These are phyloP conservation scores for Syngnathus floridae DNA, from an alignment of 2,113 vertebrate genomes.

Conservation along the genomic window DNA sequence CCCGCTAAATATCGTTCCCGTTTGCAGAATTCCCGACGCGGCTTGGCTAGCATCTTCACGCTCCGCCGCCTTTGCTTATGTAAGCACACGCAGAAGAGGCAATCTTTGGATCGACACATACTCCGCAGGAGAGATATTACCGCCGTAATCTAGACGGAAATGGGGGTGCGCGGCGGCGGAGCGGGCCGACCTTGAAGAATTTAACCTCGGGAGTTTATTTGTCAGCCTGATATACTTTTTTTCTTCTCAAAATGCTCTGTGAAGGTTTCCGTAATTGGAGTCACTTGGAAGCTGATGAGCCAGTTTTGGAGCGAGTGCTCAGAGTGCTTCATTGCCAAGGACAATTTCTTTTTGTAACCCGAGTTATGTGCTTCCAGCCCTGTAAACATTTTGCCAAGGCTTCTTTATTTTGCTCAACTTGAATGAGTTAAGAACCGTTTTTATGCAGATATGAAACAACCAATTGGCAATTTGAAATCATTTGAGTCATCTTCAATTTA, in stretches of 20 bases:
- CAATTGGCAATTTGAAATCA: too few relatives aligned
- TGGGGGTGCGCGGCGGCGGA: constrained; percentile 39
- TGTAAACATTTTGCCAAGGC: too few relatives aligned
- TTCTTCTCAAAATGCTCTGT: background rate
- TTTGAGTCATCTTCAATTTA: too few relatives aligned
- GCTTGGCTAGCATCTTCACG: constrained; percentile 18
- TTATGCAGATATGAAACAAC: too few relatives aligned
- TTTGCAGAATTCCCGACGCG: constrained; percentile 6
- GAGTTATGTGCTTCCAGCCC: too few relatives aligned
- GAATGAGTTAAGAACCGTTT: too few relatives aligned
- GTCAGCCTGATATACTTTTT: too few relatives aligned
- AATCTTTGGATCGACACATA: constrained; percentile 42
- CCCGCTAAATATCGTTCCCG: constrained; percentile 7
- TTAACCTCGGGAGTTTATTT: constrained; percentile 26
- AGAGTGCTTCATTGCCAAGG: too few relatives aligned
- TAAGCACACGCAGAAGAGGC: constrained; percentile 33
- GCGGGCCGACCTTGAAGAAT: constrained; percentile 65
- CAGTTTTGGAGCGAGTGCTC: too few relatives aligned
- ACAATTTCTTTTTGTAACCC: too few relatives aligned
- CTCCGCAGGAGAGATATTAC: constrained; percentile 56
- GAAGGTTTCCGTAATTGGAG: background rate
- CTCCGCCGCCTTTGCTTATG: constrained; percentile 32
- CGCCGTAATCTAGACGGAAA: constrained; percentile 50
- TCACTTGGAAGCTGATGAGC: background rate
- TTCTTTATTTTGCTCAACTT: too few relatives aligned